These are phyloP conservation scores for Brenthis hecate DNA, from an alignment of 2,888 invertebrate genomes.

Conservation along the genomic window DNA sequence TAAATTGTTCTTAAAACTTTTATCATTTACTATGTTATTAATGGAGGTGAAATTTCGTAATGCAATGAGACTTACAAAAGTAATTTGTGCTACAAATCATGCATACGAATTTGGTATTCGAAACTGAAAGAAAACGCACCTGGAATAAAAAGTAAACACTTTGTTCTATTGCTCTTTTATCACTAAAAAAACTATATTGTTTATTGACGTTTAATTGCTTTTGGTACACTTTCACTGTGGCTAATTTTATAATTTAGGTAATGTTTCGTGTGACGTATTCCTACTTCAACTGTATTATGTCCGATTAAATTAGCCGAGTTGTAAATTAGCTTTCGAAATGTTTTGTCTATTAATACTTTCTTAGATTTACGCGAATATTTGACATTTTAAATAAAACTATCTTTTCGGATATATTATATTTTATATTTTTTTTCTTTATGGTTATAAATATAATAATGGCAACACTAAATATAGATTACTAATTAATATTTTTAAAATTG, in stretches of 20 bases:
- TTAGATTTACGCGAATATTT: too few species aligned
- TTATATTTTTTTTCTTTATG: too few species aligned
- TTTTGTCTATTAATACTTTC: too few species aligned
- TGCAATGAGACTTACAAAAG: slow-evolving; percentile 54
- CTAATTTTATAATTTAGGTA: slow-evolving; percentile 61
- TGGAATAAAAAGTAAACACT: slow-evolving; percentile 63
- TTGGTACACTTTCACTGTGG: slow-evolving; percentile 72
- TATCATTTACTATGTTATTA: slow-evolving; percentile 42
- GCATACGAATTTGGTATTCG: slow-evolving; percentile 61
- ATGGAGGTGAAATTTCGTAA: slow-evolving; percentile 53
- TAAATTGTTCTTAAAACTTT: slow-evolving; percentile 3
- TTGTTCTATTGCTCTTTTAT: slow-evolving; percentile 31
- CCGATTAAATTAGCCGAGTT: too few species aligned
- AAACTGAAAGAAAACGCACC: slow-evolving; percentile 61
- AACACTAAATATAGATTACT: too few species aligned
- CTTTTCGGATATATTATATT: too few species aligned
- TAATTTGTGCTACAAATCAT: slow-evolving; percentile 59
- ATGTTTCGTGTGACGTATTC: slow-evolving; percentile 58
- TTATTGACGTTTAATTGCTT: slow-evolving; percentile 57
- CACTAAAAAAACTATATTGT: slow-evolving; percentile 46
- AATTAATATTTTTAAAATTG: too few species aligned
- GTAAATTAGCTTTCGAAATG: neutral
- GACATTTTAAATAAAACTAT: too few species aligned
- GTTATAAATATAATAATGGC: too few species aligned
- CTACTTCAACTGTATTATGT: neutral